Evolutionary conservation across 2,888 invertebrate genomes (phyloP), one percentile per base, ranked within the genome.

Genomic region (Stramonita haemastoma): DNA sequence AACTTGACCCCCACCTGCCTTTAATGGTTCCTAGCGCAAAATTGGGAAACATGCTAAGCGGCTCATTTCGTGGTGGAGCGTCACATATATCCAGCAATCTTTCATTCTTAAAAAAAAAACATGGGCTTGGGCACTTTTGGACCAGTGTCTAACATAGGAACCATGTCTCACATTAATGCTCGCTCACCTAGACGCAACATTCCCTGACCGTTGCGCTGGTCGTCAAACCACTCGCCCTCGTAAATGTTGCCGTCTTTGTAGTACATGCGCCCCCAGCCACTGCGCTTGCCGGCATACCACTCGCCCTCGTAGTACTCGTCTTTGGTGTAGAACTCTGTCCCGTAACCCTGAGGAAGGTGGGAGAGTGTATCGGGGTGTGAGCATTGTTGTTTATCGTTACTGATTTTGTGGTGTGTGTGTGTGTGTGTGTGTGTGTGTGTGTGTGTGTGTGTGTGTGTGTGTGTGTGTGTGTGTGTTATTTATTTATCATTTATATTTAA

Each of bases 221-320:
- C 96, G 93, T 96, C 95, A 87, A 93, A 95, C 96, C 96, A 96
- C 91, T 96, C 96, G 46, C 96, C 96, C 91, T 96, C 96, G 91
- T 96, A 96, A 79, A 95, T 95, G 32, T 95, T 95, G 6, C 95
- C 96, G 94, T 96, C 96, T 32, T 93, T 92, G 90, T 93, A 96
- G 90, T 96, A 95, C 96, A 96, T 96, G n/a, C 96, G 92, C 96
- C 96, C n/a, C 96, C 96, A 96, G 56, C 96, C 96, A 92, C 96
- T 95, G 84, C 96, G 91, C 89, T 96, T 95, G 86, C 95, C 96
- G 19, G 94, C 95, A 90, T 96, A 96, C 95, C 96, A 96, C 92
- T 96, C 96, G 0, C 96, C 96, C 91, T 96, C 96, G 92, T 96
- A 96, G 91, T 95, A 96, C 90, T 96, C 96, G n/a, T 93, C 92